Conservation (phyloP, 2,888 invertebrate species). For the Camptogramma bilineatum region DNA sequence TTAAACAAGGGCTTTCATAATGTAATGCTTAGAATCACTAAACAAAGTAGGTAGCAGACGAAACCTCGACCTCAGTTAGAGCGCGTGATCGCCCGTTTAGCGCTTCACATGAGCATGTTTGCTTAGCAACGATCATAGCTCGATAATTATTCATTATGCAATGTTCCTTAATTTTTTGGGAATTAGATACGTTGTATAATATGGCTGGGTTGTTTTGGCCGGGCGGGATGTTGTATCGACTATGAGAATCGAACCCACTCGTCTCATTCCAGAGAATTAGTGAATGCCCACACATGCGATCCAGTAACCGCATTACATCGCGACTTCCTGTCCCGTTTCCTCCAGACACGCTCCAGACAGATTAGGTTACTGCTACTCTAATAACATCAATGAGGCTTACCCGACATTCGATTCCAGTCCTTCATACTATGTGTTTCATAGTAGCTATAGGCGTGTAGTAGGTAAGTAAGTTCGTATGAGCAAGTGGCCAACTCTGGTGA, state of each 20-base stretch:
- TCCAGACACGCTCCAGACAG: conserved; percentile 32
- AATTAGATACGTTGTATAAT: neutral
- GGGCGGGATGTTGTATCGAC: neutral
- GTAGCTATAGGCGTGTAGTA: too few species aligned
- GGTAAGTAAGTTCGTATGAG: too few species aligned
- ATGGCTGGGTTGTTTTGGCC: neutral
- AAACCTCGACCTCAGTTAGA: conserved; percentile 9
- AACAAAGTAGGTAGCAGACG: neutral
- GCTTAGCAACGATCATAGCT: conserved; percentile 16
- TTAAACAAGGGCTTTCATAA: too few species aligned
- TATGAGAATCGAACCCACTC: conserved; percentile 4
- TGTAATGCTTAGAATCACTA: neutral
- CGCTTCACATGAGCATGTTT: conserved; percentile 13
- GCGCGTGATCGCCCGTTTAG: conserved; percentile 25
- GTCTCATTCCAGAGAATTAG: neutral
- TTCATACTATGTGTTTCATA: too few species aligned
- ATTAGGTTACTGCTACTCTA: conserved; percentile 22
- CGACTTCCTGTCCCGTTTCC: conserved; percentile 24
- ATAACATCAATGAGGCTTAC: neutral
- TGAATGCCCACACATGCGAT: neutral
- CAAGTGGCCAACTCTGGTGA: too few species aligned
- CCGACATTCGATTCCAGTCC: neutral
- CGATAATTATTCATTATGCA: conserved; percentile 18
- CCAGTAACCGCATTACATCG: conserved; percentile 17
- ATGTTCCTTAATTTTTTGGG: conserved; percentile 10